Base-by-base conservation (phyloP, 1,140 invertebrate genomes). In the Liolophura sinensis region DNA sequence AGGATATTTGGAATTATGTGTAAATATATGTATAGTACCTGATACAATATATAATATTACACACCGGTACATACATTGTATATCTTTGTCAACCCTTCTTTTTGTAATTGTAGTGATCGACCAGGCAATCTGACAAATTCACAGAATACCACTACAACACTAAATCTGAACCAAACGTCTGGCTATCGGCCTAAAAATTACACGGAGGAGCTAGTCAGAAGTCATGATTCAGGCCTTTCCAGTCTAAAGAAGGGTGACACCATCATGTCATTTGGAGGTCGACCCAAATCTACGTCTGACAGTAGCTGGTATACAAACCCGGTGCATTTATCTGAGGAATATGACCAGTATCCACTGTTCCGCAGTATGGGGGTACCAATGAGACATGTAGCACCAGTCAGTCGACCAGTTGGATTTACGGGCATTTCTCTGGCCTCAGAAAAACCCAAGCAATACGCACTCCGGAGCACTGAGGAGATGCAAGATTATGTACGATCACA, bases 361-460 rank as follows among this genome's bases (percentile, higher is more conserved):
- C 31, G 31, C 31, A 40, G 31, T 40, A 40, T 40, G 31, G 51
- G n/a, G 3, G 27, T 22, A 9, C 27, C n/a, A 1, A n/a, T 31
- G 22, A 59, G n/a, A 20, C 65, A 56, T 14, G 46, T 68, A 12
- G 65, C 63, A 47, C 48, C 31, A n/a, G 59, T 68, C 7, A 65
- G 70, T 46, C 49, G 47, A 59, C 54, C 68, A 52, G 54, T 71
- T 25, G 50, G 31, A 15, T 62, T 52, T 55, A 65, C 59, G 55
- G 11, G 63, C 31, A 18, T 48, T 40, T 18, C 57, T 5, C 16
- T 52, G 9, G 20, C 20, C n/a, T 40, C 49, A 22, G 61, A 68
- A 54, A 54, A 54, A 40, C 31, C 31, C 31, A 40, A 40, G 40
- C 49, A 52, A 54, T 24, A 52, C 11, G 50, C 47, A 47, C 55